Percentiles rank a stretch among this genome's conserved stretches.
These are phyloP conservation scores for Paralinhomoeus sp. DNA, from an alignment of 2,888 invertebrate genomes.

Conservation along the genomic window DNA sequence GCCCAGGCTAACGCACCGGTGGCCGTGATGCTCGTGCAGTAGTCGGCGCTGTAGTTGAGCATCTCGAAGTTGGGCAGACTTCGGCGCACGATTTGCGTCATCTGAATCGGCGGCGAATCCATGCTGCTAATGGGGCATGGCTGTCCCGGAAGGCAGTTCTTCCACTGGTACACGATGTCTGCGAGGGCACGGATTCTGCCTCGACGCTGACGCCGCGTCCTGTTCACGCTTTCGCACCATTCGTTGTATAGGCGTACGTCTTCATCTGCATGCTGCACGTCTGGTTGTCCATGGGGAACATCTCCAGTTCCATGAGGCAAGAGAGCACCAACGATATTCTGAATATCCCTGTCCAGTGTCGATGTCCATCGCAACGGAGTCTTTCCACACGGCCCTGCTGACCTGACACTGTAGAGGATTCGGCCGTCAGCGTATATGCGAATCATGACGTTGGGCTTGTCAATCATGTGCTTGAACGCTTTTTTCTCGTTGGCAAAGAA, in stretches of 20 bases:
- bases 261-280: slow-evolving; percentile 80
- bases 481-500: slow-evolving; percentile 75
- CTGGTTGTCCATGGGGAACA: slow-evolving; percentile 66
- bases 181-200: no score
- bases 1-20: no score
- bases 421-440: slow-evolving; percentile 44
- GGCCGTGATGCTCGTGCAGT: slow-evolving; percentile 85
- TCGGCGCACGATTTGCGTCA: slow-evolving; percentile 39
- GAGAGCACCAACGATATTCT: slow-evolving; percentile 81
- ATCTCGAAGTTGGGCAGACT: slow-evolving; percentile 65
- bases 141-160: no score
- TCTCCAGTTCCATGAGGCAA: slow-evolving; percentile 90
- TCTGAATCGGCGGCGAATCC: slow-evolving; percentile 38
- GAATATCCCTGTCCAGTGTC: no score
- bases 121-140: no score
- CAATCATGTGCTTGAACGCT: slow-evolving; percentile 43
- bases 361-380: no score
- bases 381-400: no score
- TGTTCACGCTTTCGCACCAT: slow-evolving; percentile 30
- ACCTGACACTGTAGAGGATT: no score
- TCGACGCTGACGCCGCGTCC: no score
- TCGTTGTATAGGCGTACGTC: slow-evolving; percentile 90
- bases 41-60: slow-evolving; percentile 76
- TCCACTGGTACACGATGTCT: no score
- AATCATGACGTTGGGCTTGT: slow-evolving; percentile 55